Conservation (phyloP, 2,113 vertebrate genomes). For the Oryzias celebensis region DNA sequence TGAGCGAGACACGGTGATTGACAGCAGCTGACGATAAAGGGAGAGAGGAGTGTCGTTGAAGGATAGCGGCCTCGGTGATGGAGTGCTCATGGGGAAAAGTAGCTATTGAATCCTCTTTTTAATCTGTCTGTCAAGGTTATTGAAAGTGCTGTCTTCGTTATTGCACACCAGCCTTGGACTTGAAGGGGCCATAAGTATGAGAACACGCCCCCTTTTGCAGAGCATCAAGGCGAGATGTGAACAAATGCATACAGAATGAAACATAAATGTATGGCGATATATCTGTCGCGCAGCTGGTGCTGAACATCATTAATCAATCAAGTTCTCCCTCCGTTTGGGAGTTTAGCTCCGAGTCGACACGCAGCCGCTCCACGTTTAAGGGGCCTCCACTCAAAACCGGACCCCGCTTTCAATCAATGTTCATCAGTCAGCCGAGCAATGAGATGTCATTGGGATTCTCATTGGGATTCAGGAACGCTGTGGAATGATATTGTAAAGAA, state of each 20-base stretch:
- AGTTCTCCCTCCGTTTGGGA: slow-evolving; percentile 3
- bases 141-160: slow-evolving; percentile 77
- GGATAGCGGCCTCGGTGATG: slow-evolving; percentile 65
- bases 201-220: slow-evolving; percentile 19
- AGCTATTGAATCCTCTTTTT: slow-evolving; percentile 74
- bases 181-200: slow-evolving; percentile 55
- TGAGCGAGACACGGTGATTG: slow-evolving; percentile 58
- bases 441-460: slow-evolving; percentile 69
- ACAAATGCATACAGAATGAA: slow-evolving; percentile 11
- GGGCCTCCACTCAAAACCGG: slow-evolving; percentile 44
- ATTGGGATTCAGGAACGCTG: slow-evolving; percentile 72
- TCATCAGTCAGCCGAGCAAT: slow-evolving; percentile 55
- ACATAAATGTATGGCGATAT: neutral
- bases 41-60: slow-evolving; percentile 51
- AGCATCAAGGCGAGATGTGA: slow-evolving; percentile 40
- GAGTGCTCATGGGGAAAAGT: slow-evolving; percentile 70
- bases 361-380: neutral
- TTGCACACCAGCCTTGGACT: slow-evolving; percentile 69
- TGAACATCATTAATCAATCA: neutral
- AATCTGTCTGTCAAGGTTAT: slow-evolving; percentile 79
- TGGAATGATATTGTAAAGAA: slow-evolving; percentile 57
- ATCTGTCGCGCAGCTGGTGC: neutral
- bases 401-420: slow-evolving; percentile 63
- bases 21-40: slow-evolving; percentile 69
- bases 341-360: slow-evolving; percentile 11